phyloP scores from a whole-genome alignment of 1,140 invertebrate species.

The Pseudomyrmex cubaensis region DNA sequence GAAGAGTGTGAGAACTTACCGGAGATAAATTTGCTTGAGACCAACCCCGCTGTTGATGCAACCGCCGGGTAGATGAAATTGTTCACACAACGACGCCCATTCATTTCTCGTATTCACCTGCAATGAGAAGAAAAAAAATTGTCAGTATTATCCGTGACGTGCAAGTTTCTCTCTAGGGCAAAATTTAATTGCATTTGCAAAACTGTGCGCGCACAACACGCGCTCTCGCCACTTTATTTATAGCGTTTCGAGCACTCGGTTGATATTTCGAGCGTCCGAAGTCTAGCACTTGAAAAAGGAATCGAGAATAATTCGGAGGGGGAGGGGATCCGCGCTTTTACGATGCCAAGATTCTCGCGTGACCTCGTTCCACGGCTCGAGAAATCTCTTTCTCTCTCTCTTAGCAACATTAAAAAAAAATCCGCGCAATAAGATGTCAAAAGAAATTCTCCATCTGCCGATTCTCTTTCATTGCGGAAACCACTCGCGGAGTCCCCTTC shows the following conservation, averaged over 20 bases:
- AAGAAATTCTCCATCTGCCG: background rate
- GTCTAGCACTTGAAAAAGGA: background rate
- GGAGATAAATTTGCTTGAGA: constrained; percentile 95
- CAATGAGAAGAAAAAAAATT: constrained; percentile 78
- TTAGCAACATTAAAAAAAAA: background rate
- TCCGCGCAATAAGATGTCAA: background rate
- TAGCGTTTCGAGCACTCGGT: background rate
- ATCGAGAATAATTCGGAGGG: constrained; percentile 9
- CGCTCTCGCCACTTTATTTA: background rate
- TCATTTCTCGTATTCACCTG: constrained; percentile 94
- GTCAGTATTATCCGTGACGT: constrained; percentile 19
- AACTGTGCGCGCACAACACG: background rate
- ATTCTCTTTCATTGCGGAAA: background rate
- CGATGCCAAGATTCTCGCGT: background rate
- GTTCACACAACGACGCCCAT: constrained; percentile 92
- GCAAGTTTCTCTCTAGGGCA: background rate
- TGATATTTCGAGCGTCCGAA: background rate
- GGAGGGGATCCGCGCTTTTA: constrained; percentile 18
- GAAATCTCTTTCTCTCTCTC: background rate
- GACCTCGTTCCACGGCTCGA: background rate
- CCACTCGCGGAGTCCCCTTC: background rate
- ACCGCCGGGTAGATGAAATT: constrained; percentile 91
- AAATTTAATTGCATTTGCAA: background rate
- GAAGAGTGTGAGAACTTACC: constrained; percentile 86
- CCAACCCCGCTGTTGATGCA: constrained; percentile 95